Evolutionary conservation across 2,797 vertebrate genomes (phyloP), one percentile per base, ranked within the genome.

Genomic region (Toxotes lorentzi): DNA sequence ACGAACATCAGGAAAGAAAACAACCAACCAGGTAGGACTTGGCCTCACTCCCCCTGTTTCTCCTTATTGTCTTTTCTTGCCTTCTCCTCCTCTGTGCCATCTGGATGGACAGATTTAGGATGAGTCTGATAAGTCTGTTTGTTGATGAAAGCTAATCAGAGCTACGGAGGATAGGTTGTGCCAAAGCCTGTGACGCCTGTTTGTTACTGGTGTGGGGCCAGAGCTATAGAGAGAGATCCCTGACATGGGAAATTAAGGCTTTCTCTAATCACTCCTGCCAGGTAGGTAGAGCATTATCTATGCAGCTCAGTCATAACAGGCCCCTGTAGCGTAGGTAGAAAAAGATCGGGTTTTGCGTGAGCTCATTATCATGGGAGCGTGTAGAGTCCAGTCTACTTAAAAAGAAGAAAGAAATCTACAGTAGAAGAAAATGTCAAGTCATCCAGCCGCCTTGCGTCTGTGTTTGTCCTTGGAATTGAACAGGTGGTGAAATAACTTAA

Each of bases 81-180:
- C 21, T 64, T 61, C 79, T 78, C 81, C 80, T 73, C 66, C 67
- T 78, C 58, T 74, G 79, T 81, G 70, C 92, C 94, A 95, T 94
- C 92, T 95, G 93, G 83, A 88, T 79, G 54, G 88, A 87, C 87
- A 93, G 92, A 90, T 92, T 91, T 88, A 77, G 78, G 66, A 86
- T 84, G 89, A 91, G 78, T 81, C 61, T 83, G 85, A 76, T 79
- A 74, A 87, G 84, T 88, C 78, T 91, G 88, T 90, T 88, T 91
- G 86, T 83, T 88, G 88, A 92, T 89, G 79, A 90, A 89, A 88
- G 82, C 90, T 89, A 85, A 91, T 90, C 88, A 63, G 89, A 72
- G 89, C 82, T 70, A 81, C 27, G 14, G 83, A 88, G 80, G 82
- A 89, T 73, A 82, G 78, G 68, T 84, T 76, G 75, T 76, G 86